phyloP scores from a whole-genome alignment of 2,113 vertebrate genomes.

The Gnathonemus echidnorhynchus region DNA sequence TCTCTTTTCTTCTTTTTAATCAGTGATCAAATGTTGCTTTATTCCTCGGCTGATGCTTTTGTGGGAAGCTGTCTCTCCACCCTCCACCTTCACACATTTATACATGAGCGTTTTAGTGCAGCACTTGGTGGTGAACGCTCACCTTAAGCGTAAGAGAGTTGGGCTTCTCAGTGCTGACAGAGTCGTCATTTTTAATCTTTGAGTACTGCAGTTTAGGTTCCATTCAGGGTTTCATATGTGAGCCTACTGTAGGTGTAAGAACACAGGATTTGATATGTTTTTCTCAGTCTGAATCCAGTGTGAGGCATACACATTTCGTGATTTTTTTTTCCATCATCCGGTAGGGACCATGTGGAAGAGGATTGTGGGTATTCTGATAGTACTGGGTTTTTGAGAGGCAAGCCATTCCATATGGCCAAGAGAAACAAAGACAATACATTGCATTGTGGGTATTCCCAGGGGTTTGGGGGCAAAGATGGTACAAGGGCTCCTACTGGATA shows the following conservation, averaged over 20 bases:
- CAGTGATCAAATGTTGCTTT: slow-evolving; percentile 1
- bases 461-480: not conserved
- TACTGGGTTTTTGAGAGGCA: not conserved
- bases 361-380: not conserved
- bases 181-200: not conserved
- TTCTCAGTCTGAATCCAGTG: not conserved
- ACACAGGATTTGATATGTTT: not conserved
- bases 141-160: not conserved
- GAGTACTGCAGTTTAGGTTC: not conserved
- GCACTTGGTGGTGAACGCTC: not conserved
- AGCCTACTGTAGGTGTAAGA: not conserved
- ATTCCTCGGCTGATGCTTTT: not conserved
- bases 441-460: not conserved
- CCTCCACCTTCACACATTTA: not conserved
- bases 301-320: not conserved
- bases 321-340: not conserved
- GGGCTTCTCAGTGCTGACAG: not conserved
- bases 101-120: not conserved
- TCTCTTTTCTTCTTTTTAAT: not conserved
- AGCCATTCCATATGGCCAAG: not conserved
- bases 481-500: not conserved
- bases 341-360: not conserved
- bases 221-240: not conserved
- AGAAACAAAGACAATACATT: not conserved
- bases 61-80: not conserved